These are phyloP conservation scores for Drosophila equinoxialis DNA, from an alignment of 1,140 invertebrate genomes.

Conservation along the genomic window DNA sequence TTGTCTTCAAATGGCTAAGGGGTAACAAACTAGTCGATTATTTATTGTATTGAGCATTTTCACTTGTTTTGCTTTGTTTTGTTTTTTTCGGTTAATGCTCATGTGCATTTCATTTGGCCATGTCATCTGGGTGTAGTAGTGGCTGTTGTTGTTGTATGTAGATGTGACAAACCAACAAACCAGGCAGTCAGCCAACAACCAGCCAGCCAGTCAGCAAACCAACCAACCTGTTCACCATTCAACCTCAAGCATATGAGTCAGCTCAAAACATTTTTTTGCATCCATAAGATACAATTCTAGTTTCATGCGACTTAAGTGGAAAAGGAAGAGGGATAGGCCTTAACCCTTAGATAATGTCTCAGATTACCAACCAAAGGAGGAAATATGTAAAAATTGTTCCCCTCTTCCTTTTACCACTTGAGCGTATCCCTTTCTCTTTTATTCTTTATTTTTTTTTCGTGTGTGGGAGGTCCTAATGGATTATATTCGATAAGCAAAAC, in stretches of 20 bases:
- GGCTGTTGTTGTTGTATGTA: neutral
- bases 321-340: conserved; percentile 2
- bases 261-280: conserved; percentile 34
- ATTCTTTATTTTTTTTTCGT: conserved; percentile 24
- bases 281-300: conserved; percentile 50
- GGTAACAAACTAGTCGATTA: neutral
- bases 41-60: neutral
- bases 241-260: conserved; percentile 38
- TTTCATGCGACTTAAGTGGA: neutral
- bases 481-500: conserved; percentile 36
- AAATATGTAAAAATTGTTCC: conserved; percentile 5
- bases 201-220: conserved; percentile 31
- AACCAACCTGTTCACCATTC: conserved; percentile 39
- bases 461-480: conserved; percentile 34
- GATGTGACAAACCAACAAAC: conserved; percentile 5
- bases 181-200: conserved; percentile 12
- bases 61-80: conserved; percentile 14
- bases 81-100: conserved; percentile 37
- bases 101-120: conserved; percentile 40
- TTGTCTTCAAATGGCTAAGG: no score
- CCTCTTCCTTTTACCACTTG: neutral
- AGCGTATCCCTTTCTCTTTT: conserved; percentile 14
- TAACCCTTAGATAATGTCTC: conserved; percentile 43
- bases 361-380: conserved; percentile 28
- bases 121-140: conserved; percentile 1